Percentiles rank a stretch among this genome's conserved stretches.
phyloP scores from a whole-genome alignment of 2,888 invertebrate species.

The Aphelenchoides bicaudatus region DNA sequence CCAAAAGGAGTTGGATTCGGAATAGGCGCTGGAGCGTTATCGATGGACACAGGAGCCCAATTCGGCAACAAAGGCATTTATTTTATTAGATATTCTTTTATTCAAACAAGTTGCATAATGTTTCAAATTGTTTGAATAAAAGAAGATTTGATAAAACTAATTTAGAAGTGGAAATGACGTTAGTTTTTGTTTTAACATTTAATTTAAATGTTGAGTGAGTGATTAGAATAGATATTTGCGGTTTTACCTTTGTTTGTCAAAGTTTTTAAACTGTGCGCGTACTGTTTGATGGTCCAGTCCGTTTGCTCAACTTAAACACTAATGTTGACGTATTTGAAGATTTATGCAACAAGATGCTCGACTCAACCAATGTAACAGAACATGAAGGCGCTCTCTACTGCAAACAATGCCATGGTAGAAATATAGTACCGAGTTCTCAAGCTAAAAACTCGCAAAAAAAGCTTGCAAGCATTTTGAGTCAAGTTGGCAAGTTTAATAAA shows the following conservation, averaged over 20 bases:
- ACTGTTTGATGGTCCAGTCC: no score
- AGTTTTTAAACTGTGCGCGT: no score
- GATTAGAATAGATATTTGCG: no score
- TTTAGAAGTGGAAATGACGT: constrained; percentile 27
- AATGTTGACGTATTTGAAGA: no score
- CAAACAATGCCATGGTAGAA: constrained; percentile 90
- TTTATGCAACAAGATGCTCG: constrained; percentile 86
- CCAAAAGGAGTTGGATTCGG: constrained; percentile 96
- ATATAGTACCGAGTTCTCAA: constrained; percentile 95
- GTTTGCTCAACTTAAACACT: no score
- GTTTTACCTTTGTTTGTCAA: no score
- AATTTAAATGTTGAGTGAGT: no score
- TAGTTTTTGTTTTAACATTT: constrained; percentile 9
- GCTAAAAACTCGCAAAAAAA: no score
- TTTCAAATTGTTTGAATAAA: neutral
- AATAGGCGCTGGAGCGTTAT: constrained; percentile 91
- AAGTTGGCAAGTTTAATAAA: no score
- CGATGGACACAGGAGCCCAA: constrained; percentile 89
- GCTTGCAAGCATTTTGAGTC: no score
- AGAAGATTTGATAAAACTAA: neutral
- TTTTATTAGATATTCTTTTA: neutral
- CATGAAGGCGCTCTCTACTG: constrained; percentile 89
- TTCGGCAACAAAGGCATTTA: constrained; percentile 67
- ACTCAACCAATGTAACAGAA: constrained; percentile 90
- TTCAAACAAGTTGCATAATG: neutral